phyloP scores from a whole-genome alignment of 2,113 vertebrate genomes.

The Clarias gariepinus region DNA sequence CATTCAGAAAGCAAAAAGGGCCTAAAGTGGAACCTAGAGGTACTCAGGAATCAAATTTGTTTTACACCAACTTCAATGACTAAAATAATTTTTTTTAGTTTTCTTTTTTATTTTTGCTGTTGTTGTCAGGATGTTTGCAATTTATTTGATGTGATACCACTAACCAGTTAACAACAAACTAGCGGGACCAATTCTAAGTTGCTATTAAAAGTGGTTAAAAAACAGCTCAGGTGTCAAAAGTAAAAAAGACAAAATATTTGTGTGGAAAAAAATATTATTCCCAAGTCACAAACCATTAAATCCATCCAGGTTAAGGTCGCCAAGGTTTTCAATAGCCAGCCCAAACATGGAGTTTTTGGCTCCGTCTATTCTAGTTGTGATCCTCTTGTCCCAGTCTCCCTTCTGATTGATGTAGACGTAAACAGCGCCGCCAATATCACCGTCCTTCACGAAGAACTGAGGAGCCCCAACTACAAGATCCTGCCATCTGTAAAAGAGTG shows the following conservation, averaged over 20 bases:
- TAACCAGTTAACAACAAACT: not conserved
- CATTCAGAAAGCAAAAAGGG: not conserved
- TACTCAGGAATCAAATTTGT: not conserved
- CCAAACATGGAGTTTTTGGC: constrained; percentile 92
- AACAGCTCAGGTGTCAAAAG: not conserved
- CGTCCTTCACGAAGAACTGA: constrained; percentile 88
- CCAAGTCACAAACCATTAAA: constrained; percentile 71
- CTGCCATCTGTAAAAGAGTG: constrained; percentile 81
- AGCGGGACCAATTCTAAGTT: not conserved
- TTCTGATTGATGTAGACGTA: constrained; percentile 87
- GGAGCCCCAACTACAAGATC: constrained; percentile 96
- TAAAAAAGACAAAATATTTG: not conserved
- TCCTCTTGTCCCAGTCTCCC: constrained; percentile 78
- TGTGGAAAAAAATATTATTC: not conserved
- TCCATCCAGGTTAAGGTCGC: constrained; percentile 83
- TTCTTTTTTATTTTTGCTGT: too few species aligned
- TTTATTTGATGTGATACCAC: not conserved
- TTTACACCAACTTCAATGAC: not conserved
- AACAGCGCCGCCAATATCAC: constrained; percentile 86
- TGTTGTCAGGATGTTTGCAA: not conserved
- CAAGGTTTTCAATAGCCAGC: constrained; percentile 87
- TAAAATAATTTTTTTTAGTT: too few species aligned
- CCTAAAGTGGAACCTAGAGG: not conserved
- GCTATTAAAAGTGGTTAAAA: not conserved
- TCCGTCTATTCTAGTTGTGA: constrained; percentile 81